Percentiles rank a stretch among this genome's conserved stretches.
These are phyloP conservation scores for Apis dorsata DNA, from an alignment of 1,140 invertebrate species.

Conservation along the genomic window DNA sequence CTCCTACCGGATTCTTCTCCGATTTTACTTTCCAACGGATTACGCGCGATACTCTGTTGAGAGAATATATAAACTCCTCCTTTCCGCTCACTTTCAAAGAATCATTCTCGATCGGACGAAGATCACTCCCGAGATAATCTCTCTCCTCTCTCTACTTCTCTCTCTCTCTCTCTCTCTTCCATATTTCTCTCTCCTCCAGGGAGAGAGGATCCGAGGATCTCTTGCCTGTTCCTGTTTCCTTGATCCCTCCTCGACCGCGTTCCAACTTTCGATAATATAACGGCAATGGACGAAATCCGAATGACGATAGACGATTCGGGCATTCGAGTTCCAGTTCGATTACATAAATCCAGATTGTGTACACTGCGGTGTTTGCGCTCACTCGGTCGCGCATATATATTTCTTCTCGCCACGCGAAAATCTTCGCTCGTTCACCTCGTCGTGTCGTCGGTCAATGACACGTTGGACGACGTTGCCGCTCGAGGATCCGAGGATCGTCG, in stretches of 20 bases:
- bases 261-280: constrained; percentile 16
- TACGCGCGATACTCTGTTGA: no score
- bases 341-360: constrained; percentile 30
- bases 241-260: background rate
- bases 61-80: no score
- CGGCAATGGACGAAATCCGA: background rate
- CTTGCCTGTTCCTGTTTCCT: background rate
- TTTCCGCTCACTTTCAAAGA: no score
- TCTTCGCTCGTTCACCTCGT: constrained; percentile 13
- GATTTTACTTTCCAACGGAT: no score
- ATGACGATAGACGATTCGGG: constrained; percentile 25
- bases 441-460: constrained; percentile 41
- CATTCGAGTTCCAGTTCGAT: constrained; percentile 7
- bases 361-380: constrained; percentile 32
- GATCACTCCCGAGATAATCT: no score
- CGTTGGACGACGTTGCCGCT: background rate
- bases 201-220: no score
- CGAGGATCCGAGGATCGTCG: no score
- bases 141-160: no score
- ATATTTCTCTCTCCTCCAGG: no score
- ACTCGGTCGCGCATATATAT: background rate
- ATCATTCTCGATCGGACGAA: no score
- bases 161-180: no score
- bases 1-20: no score
- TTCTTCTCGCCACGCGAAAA: constrained; percentile 36